Percentiles rank a stretch among this genome's conserved stretches.
phyloP scores from a whole-genome alignment of 1,140 invertebrate species.

The Watersipora subatra region DNA sequence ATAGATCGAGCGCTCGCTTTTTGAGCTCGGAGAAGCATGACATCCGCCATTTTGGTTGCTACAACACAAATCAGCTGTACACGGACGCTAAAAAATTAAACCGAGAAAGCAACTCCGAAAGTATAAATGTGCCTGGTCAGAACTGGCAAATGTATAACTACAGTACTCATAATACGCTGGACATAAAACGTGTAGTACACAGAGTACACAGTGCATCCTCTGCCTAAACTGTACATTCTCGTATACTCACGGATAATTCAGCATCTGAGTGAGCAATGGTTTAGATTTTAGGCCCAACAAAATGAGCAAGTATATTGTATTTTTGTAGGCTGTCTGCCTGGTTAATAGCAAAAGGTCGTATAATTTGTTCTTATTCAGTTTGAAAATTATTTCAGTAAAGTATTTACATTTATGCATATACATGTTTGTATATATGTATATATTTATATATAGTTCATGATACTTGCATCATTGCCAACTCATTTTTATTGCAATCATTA shows the following conservation, averaged over 20 bases:
- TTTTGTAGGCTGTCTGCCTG: too few relatives aligned
- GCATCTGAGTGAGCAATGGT: too few relatives aligned
- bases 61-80: not conserved
- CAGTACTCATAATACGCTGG: not conserved
- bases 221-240: too few relatives aligned
- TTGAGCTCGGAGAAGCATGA: slow-evolving; percentile 19
- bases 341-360: too few relatives aligned
- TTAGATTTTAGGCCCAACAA: too few relatives aligned
- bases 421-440: not conserved
- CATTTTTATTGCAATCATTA: not conserved
- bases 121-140: not conserved
- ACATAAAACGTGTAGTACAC: not conserved
- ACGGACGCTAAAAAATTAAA: not conserved
- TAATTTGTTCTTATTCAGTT: too few relatives aligned
- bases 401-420: not conserved
- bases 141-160: not conserved
- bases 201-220: too few relatives aligned
- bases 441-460: not conserved
- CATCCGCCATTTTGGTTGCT: slow-evolving; percentile 24
- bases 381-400: not conserved
- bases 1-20: slow-evolving; percentile 21
- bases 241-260: too few relatives aligned
- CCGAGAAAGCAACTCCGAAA: not conserved
- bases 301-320: too few relatives aligned
- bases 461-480: not conserved